Conservation (phyloP, 2,888 invertebrate species). For the Lasioglossum leucozonium region DNA sequence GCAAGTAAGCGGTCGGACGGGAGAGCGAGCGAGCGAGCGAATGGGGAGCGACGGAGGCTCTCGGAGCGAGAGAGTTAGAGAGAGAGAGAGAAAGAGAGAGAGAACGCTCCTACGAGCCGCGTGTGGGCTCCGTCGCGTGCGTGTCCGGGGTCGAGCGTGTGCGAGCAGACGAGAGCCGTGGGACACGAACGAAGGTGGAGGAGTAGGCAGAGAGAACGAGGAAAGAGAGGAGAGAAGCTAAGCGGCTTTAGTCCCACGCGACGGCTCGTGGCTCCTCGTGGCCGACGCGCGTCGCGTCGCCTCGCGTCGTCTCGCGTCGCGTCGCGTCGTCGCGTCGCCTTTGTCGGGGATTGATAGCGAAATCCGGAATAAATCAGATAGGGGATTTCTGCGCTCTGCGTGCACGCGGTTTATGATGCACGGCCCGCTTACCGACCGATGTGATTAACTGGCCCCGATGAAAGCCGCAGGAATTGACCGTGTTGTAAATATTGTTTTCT, state of each 20-base stretch:
- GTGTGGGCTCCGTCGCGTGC: slow-evolving; percentile 37
- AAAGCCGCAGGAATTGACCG: background rate
- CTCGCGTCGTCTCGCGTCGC: slow-evolving; percentile 60
- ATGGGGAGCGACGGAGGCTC: background rate
- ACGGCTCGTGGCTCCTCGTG: slow-evolving; percentile 81
- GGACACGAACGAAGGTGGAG: slow-evolving; percentile 51
- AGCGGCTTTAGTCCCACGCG: slow-evolving; percentile 77
- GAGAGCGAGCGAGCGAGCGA: background rate
- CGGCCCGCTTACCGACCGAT: background rate
- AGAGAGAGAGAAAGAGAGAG: too few species aligned
- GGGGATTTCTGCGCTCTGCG: slow-evolving; percentile 7
- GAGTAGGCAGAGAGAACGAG: slow-evolving; percentile 26
- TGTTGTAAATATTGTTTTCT: background rate
- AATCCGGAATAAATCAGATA: slow-evolving; percentile 54
- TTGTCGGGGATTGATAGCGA: slow-evolving; percentile 66
- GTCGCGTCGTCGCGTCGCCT: slow-evolving; percentile 71
- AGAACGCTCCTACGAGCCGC: slow-evolving; percentile 49
- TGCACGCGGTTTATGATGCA: background rate
- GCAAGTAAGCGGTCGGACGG: background rate
- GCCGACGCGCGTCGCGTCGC: slow-evolving; percentile 74
- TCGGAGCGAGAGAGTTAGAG: background rate
- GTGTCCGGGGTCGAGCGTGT: slow-evolving; percentile 21
- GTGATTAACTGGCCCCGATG: background rate
- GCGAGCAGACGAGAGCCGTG: slow-evolving; percentile 52
- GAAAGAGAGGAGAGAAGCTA: background rate